Base-by-base conservation (phyloP, 2,797 vertebrate genomes). In the Eremophila alpestris region DNA sequence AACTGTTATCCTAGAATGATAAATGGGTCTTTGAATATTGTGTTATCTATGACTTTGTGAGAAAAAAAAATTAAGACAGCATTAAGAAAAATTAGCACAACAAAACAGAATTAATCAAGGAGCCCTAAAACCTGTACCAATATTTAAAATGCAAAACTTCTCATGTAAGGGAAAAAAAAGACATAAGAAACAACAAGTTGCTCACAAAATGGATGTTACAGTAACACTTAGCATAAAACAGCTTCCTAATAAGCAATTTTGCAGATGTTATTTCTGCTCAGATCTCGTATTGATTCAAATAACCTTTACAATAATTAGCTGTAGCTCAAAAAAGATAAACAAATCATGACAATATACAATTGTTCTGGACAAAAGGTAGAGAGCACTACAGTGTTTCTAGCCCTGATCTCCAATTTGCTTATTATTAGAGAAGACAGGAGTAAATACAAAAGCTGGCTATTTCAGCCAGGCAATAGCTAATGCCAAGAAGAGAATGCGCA, bases 371-470 rank as follows among this genome's bases (percentile, higher is more conserved):
- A 98, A 98, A 98, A 98, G 97, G 96, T 84, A 91, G 94, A 96
- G 97, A 97, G 97, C 97, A 98, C 98, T 98, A 97, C 97, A 98
- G 97, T 98, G 98, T 98, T 97, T 98, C 98, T 98, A 98, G 98
- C 97, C 98, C 97, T 97, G 98, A 98, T 98, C 98, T 98, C 98
- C 98, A 98, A 99, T 99, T 99, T 99, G 98, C 98, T 98, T 99
- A 98, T 98, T 99, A 99, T 98, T 98, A 99, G 98, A 98, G 98
- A 98, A 98, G 98, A 98, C 98, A 98, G 98, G 98, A 98, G 98
- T 98, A 98, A 98, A 98, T 98, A 99, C 98, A 99, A 99, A 99
- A 98, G 98, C 98, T 97, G 98, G 98, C 98, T 98, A 98, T 98
- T 99, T 98, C 98, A 97, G 98, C 98, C 98, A 97, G 98, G 98